A percentile compares a stretch with the other conserved stretches of the same genome.
phyloP scores from a whole-genome alignment of 2,888 invertebrate genomes.

The Troides oblongomaculatus region DNA sequence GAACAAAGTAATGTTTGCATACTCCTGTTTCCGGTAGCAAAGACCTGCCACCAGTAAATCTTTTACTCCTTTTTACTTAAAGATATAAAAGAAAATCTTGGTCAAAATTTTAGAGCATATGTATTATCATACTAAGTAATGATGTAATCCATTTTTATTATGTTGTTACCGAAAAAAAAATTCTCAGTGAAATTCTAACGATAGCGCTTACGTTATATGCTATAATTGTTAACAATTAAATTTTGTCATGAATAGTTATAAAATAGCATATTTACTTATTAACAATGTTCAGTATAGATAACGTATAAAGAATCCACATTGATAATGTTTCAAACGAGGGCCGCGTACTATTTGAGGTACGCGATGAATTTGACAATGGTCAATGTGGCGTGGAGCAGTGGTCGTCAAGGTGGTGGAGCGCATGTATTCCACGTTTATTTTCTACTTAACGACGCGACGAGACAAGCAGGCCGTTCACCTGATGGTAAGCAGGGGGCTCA shows the following conservation, averaged over 20 bases:
- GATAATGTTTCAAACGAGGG: neutral
- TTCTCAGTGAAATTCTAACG: neutral
- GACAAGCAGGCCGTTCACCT: too few species aligned
- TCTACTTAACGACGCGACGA: too few species aligned
- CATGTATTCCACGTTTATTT: too few species aligned
- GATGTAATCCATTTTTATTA: neutral
- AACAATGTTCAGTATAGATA: neutral
- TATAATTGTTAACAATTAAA: neutral
- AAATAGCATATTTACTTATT: neutral
- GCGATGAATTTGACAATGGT: neutral
- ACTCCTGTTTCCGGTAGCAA: too few species aligned
- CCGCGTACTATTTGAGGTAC: neutral
- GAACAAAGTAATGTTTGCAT: too few species aligned
- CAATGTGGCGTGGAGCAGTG: neutral
- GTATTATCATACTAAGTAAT: too few species aligned
- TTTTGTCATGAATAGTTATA: conserved; percentile 6
- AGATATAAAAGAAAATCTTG: too few species aligned
- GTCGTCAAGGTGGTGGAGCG: neutral
- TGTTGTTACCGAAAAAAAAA: neutral
- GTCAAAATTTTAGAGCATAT: too few species aligned
- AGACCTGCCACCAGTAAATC: too few species aligned
- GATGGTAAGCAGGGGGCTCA: too few species aligned
- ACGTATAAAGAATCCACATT: neutral
- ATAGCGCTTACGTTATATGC: neutral
- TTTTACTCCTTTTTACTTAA: too few species aligned